Percentiles rank a stretch among this genome's conserved stretches.
phyloP scores from a whole-genome alignment of 2,113 vertebrate genomes.

The Myotis davidii region DNA sequence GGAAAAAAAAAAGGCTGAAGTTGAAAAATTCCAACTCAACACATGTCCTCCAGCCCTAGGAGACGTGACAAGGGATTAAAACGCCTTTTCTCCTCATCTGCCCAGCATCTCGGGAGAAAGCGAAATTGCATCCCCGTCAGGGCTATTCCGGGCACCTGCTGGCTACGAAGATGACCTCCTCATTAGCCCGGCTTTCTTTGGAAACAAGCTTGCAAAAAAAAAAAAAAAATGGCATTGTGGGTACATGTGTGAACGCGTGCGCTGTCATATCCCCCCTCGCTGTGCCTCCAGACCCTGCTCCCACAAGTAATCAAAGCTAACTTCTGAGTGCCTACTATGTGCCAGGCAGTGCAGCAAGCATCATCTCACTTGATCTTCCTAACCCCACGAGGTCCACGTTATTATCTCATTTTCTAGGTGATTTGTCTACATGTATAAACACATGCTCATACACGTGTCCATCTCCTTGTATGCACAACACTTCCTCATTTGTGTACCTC shows the following conservation, averaged over 20 bases:
- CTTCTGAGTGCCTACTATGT: background rate
- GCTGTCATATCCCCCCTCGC: rapidly evolving
- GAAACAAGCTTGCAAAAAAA: background rate
- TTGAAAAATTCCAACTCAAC: conserved; percentile 80
- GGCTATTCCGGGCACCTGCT: conserved; percentile 47
- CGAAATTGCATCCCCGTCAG: background rate
- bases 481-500: background rate
- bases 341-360: background rate
- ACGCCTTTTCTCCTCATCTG: conserved; percentile 60
- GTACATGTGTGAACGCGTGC: background rate
- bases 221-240: background rate
- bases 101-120: conserved; percentile 53
- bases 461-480: background rate
- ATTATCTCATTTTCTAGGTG: background rate
- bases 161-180: background rate
- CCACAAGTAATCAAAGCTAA: background rate
- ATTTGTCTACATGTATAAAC: background rate
- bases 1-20: conserved; percentile 61
- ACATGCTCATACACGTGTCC: rapidly evolving
- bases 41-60: conserved; percentile 74
- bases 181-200: background rate
- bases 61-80: conserved; percentile 75
- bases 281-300: background rate
- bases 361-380: background rate
- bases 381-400: background rate